Evolutionary conservation across 2,888 invertebrate genomes (phyloP).

Genomic region (Punctoribates punctum): DNA sequence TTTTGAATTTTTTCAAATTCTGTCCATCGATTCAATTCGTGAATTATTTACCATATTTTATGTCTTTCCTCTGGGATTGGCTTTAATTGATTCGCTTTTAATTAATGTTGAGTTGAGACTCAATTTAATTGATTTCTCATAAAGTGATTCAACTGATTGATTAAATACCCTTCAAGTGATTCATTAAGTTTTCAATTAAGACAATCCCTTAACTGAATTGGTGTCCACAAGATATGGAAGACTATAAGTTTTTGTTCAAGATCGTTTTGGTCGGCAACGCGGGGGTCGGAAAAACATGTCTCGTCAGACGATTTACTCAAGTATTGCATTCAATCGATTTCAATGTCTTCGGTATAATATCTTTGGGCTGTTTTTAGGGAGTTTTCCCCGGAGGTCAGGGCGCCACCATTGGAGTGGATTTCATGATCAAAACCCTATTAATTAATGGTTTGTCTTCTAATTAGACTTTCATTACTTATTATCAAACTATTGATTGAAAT

Average conservation of each 20-base stretch:
- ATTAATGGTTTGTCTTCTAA: slow-evolving; percentile 71
- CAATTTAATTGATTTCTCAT: too few relatives aligned
- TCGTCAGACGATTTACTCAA: slow-evolving; percentile 94
- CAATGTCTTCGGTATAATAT: background rate
- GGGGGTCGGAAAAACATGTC: slow-evolving; percentile 95
- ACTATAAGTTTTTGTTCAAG: slow-evolving; percentile 98
- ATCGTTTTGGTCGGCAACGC: slow-evolving; percentile 97
- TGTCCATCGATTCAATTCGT: too few relatives aligned
- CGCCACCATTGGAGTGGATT: slow-evolving; percentile 97
- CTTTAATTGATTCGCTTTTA: too few relatives aligned
- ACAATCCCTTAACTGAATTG: background rate
- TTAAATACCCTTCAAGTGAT: too few relatives aligned
- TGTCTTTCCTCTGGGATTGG: too few relatives aligned
- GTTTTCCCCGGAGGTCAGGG: slow-evolving; percentile 97
- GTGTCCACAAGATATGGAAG: slow-evolving; percentile 69
- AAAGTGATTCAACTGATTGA: too few relatives aligned
- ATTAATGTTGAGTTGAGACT: too few relatives aligned
- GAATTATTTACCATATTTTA: too few relatives aligned
- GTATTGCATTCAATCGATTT: slow-evolving; percentile 53
- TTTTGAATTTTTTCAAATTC: too few relatives aligned
- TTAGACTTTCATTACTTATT: background rate
- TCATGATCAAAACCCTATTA: slow-evolving; percentile 98
- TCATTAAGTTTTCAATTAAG: too few relatives aligned
- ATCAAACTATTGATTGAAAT: too few relatives aligned
- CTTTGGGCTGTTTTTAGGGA: slow-evolving; percentile 60